A percentile compares a stretch with the other conserved stretches of the same genome.
phyloP scores from a whole-genome alignment of 2,113 vertebrate genomes.

The Periophthalmus modestus region DNA sequence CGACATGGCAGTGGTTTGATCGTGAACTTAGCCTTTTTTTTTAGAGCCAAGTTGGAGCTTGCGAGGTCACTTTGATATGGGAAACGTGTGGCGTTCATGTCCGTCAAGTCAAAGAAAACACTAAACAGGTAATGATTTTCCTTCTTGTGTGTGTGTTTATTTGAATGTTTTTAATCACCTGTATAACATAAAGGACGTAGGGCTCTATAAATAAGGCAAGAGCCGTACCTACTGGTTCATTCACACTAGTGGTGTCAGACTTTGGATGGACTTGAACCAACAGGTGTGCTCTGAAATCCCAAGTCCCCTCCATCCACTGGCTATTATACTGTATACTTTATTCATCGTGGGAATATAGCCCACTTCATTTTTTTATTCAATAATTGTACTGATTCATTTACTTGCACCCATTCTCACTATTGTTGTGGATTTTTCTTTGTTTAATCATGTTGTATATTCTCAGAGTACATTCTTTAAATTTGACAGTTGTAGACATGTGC shows the following conservation, averaged over 20 bases:
- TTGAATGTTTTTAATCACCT: neutral
- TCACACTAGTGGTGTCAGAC: constrained; percentile 27
- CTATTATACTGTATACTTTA: too few relatives aligned
- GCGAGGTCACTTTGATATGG: constrained; percentile 40
- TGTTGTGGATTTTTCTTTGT: neutral
- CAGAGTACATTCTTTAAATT: neutral
- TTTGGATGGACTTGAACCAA: constrained; percentile 21
- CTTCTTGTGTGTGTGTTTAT: neutral
- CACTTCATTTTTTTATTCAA: neutral
- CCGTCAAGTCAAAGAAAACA: constrained; percentile 39
- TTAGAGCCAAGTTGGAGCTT: neutral
- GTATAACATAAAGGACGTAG: neutral
- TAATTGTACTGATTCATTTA: neutral
- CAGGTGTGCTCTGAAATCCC: constrained; percentile 39
- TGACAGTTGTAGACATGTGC: neutral
- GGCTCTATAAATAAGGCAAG: neutral
- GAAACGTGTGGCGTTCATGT: constrained; percentile 31
- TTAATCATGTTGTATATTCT: neutral
- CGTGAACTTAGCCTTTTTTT: neutral
- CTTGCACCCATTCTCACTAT: neutral
- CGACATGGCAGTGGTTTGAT: neutral
- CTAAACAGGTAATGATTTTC: constrained; percentile 44
- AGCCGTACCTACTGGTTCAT: neutral
- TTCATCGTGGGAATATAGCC: neutral
- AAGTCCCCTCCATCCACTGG: neutral